Conservation (phyloP, 2,888 invertebrate species). For the Cephus pygmeus region DNA sequence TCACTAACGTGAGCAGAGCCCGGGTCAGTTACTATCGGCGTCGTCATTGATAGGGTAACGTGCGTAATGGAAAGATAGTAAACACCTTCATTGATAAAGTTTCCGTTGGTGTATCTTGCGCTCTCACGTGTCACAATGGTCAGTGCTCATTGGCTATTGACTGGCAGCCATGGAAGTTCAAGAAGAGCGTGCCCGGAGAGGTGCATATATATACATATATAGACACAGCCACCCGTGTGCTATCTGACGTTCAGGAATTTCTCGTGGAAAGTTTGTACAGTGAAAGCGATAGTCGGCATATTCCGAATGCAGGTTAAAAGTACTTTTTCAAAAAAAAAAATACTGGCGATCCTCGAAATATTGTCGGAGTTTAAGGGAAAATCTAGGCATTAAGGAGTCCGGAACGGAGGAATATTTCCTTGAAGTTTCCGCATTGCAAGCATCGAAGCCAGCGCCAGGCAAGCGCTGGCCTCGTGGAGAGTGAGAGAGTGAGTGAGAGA, state of each 20-base stretch:
- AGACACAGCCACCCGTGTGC: too few species aligned
- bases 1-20: neutral
- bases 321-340: too few species aligned
- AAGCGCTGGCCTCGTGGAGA: neutral
- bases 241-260: too few species aligned
- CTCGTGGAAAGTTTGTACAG: too few species aligned
- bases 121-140: too few species aligned
- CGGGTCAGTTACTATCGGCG: slow-evolving; percentile 30
- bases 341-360: too few species aligned
- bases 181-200: too few species aligned
- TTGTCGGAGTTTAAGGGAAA: neutral
- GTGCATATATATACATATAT: too few species aligned
- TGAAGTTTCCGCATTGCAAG: slow-evolving; percentile 7
- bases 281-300: too few species aligned
- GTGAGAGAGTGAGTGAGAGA: slow-evolving; percentile 11
- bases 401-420: slow-evolving; percentile 2
- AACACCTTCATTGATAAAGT: slow-evolving; percentile 42
- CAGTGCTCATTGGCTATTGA: too few species aligned
- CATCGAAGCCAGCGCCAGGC: neutral
- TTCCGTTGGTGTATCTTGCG: slow-evolving; percentile 3
- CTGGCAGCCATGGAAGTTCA: too few species aligned
- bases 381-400: neutral
- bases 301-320: too few species aligned
- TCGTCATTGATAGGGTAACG: slow-evolving; percentile 34
- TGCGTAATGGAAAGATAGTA: slow-evolving; percentile 36